Evolutionary conservation across 1,140 invertebrate species (phyloP).

Genomic region (Elymnias hypermnestra): DNA sequence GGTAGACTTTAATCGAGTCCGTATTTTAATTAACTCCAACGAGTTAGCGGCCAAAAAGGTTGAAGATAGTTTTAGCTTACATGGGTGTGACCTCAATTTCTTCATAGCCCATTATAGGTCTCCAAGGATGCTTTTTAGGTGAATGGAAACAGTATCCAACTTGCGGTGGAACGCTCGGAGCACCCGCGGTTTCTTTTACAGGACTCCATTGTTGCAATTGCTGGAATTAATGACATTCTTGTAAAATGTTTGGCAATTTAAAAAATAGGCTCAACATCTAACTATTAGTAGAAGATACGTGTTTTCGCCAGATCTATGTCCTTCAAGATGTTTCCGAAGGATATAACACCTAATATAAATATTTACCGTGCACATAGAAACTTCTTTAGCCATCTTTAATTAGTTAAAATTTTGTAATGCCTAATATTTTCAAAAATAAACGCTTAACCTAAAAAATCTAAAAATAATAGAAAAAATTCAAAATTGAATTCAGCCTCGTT

Average conservation of each 20-base stretch:
- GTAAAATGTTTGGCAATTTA: too few species aligned
- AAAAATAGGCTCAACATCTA: too few species aligned
- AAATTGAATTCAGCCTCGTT: conserved; percentile 38
- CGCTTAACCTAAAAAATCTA: conserved; percentile 10
- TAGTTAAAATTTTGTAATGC: conserved; percentile 8
- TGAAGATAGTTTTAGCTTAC: conserved; percentile 73
- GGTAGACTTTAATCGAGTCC: too few species aligned
- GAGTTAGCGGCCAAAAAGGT: too few species aligned
- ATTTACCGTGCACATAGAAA: conserved; percentile 63
- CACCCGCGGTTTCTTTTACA: conserved; percentile 57
- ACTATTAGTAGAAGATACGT: too few species aligned
- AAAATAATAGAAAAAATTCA: conserved; percentile 26
- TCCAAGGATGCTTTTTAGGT: conserved; percentile 83
- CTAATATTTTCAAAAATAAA: conserved; percentile 21
- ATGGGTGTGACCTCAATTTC: conserved; percentile 83
- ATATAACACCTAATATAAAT: too few species aligned
- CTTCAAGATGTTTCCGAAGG: too few species aligned
- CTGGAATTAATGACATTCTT: too few species aligned
- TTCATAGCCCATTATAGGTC: conserved; percentile 85
- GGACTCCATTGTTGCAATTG: conserved; percentile 79
- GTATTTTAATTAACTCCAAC: too few species aligned
- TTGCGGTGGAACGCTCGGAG: conserved; percentile 54
- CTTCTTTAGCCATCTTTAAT: conserved; percentile 62
- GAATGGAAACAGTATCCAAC: conserved; percentile 75
- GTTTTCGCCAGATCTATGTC: too few species aligned